Evolutionary conservation across 2,888 invertebrate species (phyloP).

Genomic region (Lampropteryx suffumata): DNA sequence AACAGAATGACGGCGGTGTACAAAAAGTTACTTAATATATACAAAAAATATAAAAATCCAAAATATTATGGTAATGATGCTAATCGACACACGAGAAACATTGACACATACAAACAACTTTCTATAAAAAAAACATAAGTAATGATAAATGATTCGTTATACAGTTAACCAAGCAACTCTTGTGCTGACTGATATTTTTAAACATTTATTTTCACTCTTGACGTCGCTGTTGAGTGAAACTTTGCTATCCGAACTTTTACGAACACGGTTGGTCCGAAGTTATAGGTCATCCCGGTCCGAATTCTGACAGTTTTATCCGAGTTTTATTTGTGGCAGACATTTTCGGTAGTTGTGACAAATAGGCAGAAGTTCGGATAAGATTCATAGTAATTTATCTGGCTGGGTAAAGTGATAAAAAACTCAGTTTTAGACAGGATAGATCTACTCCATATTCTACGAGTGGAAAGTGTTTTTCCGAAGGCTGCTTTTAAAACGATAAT

Average conservation of each 20-base stretch:
- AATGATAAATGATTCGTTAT: no score
- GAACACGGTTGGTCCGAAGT: background rate
- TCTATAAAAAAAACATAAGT: no score
- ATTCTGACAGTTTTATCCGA: slow-evolving; percentile 35
- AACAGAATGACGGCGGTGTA: no score
- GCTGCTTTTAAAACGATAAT: background rate
- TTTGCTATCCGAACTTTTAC: background rate
- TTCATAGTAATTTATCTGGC: slow-evolving; percentile 21
- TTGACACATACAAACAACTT: no score
- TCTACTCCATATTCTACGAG: slow-evolving; percentile 4
- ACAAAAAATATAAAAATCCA: no score
- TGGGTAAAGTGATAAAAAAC: slow-evolving; percentile 18
- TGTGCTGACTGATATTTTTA: no score
- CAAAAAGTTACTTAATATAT: no score
- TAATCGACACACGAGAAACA: no score
- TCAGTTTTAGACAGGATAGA: slow-evolving; percentile 3
- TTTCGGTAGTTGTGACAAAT: slow-evolving; percentile 23
- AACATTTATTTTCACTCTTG: no score
- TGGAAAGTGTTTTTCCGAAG: background rate
- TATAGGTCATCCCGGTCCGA: slow-evolving; percentile 30
- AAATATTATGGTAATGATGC: no score
- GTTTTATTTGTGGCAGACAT: slow-evolving; percentile 28
- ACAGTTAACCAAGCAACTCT: no score
- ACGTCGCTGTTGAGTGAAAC: no score
- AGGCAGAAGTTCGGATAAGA: slow-evolving; percentile 10